Conservation (phyloP, 92 coral and sea anemone genomes). For the Plumapathes pennacea region DNA sequence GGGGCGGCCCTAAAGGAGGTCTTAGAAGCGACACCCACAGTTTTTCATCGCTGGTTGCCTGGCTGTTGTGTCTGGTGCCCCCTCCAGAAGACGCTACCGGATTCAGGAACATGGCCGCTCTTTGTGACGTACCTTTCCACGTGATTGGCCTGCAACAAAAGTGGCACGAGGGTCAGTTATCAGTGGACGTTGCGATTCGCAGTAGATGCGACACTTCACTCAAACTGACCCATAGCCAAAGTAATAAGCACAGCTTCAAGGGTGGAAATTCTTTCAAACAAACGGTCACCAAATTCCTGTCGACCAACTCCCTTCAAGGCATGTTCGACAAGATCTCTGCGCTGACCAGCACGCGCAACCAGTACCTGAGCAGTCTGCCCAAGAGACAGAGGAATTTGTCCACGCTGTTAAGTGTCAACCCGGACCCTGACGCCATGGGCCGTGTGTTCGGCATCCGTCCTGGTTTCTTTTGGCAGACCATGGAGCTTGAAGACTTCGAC, state of each 20-base stretch:
- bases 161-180: constrained; percentile 89
- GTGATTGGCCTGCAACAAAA: constrained; percentile 87
- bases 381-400: constrained; percentile 69
- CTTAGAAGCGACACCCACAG: constrained; percentile 50
- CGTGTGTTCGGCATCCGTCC: constrained; percentile 79
- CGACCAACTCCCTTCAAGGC: constrained; percentile 74
- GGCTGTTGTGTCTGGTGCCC: constrained; percentile 68
- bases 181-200: constrained; percentile 69
- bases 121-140: constrained; percentile 73
- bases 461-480: constrained; percentile 92
- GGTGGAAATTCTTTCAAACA: constrained; percentile 62
- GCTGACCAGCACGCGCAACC: constrained; percentile 25
- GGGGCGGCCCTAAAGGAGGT: constrained; percentile 29
- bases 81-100: constrained; percentile 37
- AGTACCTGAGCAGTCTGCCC: constrained; percentile 23
- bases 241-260: constrained; percentile 22
- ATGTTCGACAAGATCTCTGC: constrained; percentile 61
- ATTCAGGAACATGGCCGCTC: constrained; percentile 43
- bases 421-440: constrained; percentile 83
- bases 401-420: constrained; percentile 56
- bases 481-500: constrained; percentile 37
- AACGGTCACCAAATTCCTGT: constrained; percentile 80
- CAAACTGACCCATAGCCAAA: constrained; percentile 3
- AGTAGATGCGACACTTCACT: constrained; percentile 32
- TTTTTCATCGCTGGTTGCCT: constrained; percentile 70